phyloP scores from a whole-genome alignment of 2,797 vertebrate genomes.

The Allobates femoralis region DNA sequence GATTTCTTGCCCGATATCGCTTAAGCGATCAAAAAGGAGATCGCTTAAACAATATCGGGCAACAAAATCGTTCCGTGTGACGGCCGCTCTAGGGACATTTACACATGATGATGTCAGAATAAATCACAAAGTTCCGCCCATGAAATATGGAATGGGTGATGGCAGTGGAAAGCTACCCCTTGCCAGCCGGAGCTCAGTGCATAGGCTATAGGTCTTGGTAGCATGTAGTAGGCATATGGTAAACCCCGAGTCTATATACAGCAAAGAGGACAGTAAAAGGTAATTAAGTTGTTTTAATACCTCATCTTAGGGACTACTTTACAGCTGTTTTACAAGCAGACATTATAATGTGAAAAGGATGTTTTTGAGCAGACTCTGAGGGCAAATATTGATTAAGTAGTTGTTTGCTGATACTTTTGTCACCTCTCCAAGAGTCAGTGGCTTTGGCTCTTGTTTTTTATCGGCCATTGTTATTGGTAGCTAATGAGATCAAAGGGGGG shows the following conservation, averaged over 20 bases:
- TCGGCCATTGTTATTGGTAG: constrained; percentile 88
- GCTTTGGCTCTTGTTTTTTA: constrained; percentile 87
- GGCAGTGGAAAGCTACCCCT: background rate
- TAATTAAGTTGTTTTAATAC: constrained; percentile 80
- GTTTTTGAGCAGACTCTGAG: constrained; percentile 88
- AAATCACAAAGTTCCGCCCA: background rate
- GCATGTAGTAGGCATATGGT: constrained; percentile 57
- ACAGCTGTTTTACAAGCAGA: constrained; percentile 88
- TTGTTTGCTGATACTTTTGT: constrained; percentile 97
- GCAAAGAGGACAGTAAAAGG: constrained; percentile 73
- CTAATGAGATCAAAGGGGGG: constrained; percentile 96
- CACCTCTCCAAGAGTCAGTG: constrained; percentile 83
- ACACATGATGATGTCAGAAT: background rate
- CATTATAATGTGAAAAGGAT: constrained; percentile 98
- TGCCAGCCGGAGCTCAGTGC: background rate
- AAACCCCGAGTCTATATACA: constrained; percentile 71
- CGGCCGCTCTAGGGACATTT: no score
- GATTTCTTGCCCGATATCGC: no score
- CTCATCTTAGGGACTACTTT: constrained; percentile 76
- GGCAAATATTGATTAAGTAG: constrained; percentile 99
- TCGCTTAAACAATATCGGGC: no score
- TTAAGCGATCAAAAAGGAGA: no score
- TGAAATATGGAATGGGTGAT: background rate
- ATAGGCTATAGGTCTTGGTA: background rate
- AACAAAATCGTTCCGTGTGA: no score